Evolutionary conservation across 2,113 vertebrate genomes (phyloP).

Genomic region (Neodon shergylaensis): DNA sequence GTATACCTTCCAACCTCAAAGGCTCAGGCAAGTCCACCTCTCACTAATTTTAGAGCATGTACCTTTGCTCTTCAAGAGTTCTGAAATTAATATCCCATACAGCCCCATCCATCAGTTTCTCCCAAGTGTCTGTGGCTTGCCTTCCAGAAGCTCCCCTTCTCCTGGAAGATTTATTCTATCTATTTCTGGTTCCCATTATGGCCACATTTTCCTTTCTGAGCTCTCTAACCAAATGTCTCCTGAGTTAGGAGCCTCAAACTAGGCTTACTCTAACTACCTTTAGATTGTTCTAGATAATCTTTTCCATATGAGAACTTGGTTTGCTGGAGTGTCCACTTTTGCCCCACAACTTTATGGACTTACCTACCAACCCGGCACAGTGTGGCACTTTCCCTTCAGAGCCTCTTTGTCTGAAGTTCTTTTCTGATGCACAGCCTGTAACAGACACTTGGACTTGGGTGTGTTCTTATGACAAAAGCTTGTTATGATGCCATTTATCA

Average conservation of each 20-base stretch:
- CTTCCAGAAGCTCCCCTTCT: neutral
- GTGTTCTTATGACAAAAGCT: neutral
- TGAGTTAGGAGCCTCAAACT: neutral
- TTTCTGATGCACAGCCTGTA: neutral
- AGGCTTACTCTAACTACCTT: neutral
- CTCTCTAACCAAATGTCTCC: rapidly evolving
- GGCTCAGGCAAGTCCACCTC: neutral
- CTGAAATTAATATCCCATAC: neutral
- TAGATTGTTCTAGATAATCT: neutral
- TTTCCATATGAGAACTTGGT: neutral
- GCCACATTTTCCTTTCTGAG: neutral
- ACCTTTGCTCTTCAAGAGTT: neutral
- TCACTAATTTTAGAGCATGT: neutral
- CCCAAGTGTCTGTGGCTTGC: neutral
- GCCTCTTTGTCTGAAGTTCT: neutral
- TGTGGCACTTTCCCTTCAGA: neutral
- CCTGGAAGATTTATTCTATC: too few relatives aligned
- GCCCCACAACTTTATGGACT: neutral
- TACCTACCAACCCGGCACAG: neutral
- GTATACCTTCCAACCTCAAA: neutral
- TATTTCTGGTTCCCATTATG: neutral
- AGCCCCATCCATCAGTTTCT: neutral
- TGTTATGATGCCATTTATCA: neutral
- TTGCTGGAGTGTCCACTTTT: neutral
- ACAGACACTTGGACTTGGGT: neutral